Evolutionary conservation across 2,113 vertebrate species (phyloP).

Genomic region (Takifugu flavidus): DNA sequence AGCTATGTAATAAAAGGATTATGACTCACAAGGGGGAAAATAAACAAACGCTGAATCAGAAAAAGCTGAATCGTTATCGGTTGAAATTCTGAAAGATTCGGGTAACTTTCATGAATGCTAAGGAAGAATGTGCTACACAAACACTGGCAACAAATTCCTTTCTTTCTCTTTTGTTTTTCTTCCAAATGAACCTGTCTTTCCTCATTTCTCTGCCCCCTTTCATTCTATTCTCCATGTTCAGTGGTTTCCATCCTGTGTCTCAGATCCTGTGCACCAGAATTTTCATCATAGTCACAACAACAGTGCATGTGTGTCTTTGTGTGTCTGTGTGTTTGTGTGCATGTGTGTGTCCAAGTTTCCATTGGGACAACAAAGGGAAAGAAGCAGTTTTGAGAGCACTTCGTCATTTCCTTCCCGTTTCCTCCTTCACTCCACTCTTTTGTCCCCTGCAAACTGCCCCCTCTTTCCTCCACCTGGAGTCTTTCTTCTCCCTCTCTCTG

Average conservation of each 20-base stretch:
- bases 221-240: constrained; percentile 8
- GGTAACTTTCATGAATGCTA: background rate
- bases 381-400: constrained; percentile 53
- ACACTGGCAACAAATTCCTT: background rate
- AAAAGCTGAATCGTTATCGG: background rate
- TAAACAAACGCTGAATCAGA: constrained; percentile 6
- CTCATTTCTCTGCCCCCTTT: background rate
- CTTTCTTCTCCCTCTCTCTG: no score
- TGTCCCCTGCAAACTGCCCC: constrained; percentile 51
- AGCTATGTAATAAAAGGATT: constrained; percentile 6
- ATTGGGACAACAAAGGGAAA: constrained; percentile 56
- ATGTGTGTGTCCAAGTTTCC: constrained; percentile 49
- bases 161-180: background rate
- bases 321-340: constrained; percentile 24
- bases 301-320: constrained; percentile 20
- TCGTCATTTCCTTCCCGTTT: constrained; percentile 77
- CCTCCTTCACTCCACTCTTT: constrained; percentile 68
- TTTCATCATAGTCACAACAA: constrained; percentile 54
- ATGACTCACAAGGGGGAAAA: background rate
- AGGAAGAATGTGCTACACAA: background rate
- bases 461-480: constrained; percentile 61
- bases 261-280: constrained; percentile 44
- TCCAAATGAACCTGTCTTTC: background rate
- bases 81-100: no score
- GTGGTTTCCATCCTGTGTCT: constrained; percentile 39